Conservation (phyloP, 2,797 vertebrate species). For the Momotus momota region DNA sequence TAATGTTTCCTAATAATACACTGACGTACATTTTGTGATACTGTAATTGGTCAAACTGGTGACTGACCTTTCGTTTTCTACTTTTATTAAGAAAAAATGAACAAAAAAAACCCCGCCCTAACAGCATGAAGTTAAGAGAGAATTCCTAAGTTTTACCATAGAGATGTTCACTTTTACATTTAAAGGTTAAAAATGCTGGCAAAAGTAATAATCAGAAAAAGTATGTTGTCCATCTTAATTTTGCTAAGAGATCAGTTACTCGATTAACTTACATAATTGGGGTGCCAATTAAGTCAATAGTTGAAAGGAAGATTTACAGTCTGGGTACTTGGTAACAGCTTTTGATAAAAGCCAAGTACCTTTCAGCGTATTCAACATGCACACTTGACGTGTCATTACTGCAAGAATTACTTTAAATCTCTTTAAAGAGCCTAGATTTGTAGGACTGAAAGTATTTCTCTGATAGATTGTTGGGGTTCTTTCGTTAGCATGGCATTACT, state of each 20-base stretch:
- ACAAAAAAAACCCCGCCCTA: neutral
- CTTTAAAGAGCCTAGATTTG: neutral
- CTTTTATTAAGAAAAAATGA: neutral
- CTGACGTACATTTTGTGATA: neutral
- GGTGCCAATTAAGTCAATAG: neutral
- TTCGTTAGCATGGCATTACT: neutral
- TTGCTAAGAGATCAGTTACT: neutral
- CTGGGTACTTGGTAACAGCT: neutral
- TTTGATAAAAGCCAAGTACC: neutral
- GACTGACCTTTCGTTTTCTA: neutral
- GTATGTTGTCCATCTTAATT: neutral
- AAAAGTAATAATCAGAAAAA: neutral
- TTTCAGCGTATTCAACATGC: neutral
- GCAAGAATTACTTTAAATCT: neutral
- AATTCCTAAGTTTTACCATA: accelerated
- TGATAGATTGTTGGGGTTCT: neutral
- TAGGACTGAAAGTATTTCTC: neutral
- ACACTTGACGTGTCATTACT: accelerated
- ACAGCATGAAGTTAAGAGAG: neutral
- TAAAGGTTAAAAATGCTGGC: neutral
- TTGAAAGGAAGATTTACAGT: neutral
- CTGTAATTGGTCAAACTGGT: neutral
- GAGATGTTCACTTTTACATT: neutral
- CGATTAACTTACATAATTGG: neutral
- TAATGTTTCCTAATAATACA: too few relatives aligned